Evolutionary conservation across 2,113 vertebrate genomes (phyloP).

Genomic region (Trogon melanurus): DNA sequence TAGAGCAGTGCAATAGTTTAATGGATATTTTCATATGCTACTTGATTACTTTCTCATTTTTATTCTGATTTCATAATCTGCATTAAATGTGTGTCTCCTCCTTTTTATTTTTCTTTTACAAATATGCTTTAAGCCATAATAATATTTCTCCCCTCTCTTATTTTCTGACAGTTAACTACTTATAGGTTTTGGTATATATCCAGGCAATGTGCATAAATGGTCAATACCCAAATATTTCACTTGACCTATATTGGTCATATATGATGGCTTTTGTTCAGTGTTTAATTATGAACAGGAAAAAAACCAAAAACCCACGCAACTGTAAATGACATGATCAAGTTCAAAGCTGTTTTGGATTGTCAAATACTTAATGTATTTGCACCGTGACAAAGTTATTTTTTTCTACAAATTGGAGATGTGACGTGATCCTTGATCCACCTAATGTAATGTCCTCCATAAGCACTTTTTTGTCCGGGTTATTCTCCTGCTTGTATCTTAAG

Average conservation of each 20-base stretch:
- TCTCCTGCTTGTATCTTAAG: slow-evolving; percentile 18
- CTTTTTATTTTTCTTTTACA: not conserved
- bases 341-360: not conserved
- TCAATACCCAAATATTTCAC: not conserved
- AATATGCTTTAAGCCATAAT: not conserved
- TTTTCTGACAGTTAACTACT: not conserved
- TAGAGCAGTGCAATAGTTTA: not conserved
- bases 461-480: not conserved
- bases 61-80: not conserved
- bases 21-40: not conserved
- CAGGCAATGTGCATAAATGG: not conserved
- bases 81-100: rapidly evolving
- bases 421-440: not conserved
- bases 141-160: not conserved
- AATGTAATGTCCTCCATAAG: not conserved
- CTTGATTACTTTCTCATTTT: not conserved
- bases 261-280: not conserved
- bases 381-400: not conserved
- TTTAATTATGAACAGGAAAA: not conserved
- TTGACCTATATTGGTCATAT: not conserved
- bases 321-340: not conserved
- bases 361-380: not conserved
- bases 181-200: not conserved
- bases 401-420: slow-evolving; percentile 5
- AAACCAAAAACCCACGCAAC: not conserved